Evolutionary conservation across 2,888 invertebrate genomes (phyloP).

Genomic region (Cataglyphis altisquamis): DNA sequence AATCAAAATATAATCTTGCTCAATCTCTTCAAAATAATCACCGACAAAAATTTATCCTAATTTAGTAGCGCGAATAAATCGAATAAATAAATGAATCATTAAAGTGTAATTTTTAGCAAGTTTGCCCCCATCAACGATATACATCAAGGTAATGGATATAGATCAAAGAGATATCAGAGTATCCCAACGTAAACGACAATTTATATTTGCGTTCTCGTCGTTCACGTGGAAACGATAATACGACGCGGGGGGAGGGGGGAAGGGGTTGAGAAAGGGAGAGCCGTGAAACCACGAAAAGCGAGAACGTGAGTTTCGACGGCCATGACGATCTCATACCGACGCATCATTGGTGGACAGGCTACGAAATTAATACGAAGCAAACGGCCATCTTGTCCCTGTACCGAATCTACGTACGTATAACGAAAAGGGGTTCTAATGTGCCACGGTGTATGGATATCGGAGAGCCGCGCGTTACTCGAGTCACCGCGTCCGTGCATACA

Average conservation of each 20-base stretch:
- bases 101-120: constrained; percentile 32
- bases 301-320: constrained; percentile 69
- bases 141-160: constrained; percentile 41
- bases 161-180: constrained; percentile 53
- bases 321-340: constrained; percentile 75
- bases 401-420: constrained; percentile 56
- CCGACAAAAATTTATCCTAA: not conserved
- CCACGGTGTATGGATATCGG: constrained; percentile 72
- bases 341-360: constrained; percentile 77
- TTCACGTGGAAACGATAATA: constrained; percentile 50
- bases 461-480: constrained; percentile 68
- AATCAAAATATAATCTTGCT: not conserved
- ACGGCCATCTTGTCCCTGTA: constrained; percentile 81
- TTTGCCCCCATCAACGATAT: constrained; percentile 13
- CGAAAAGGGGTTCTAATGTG: constrained; percentile 75
- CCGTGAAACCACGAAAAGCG: constrained; percentile 62
- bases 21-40: not conserved
- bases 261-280: constrained; percentile 51
- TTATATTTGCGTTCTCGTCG: constrained; percentile 48
- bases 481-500: constrained; percentile 60
- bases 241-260: constrained; percentile 3
- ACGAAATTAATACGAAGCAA: constrained; percentile 84
- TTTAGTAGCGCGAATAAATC: not conserved
- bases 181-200: constrained; percentile 49
- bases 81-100: constrained; percentile 21